Base-by-base conservation (phyloP, 2,888 invertebrate species). In the Drosophila multiciliata region DNA sequence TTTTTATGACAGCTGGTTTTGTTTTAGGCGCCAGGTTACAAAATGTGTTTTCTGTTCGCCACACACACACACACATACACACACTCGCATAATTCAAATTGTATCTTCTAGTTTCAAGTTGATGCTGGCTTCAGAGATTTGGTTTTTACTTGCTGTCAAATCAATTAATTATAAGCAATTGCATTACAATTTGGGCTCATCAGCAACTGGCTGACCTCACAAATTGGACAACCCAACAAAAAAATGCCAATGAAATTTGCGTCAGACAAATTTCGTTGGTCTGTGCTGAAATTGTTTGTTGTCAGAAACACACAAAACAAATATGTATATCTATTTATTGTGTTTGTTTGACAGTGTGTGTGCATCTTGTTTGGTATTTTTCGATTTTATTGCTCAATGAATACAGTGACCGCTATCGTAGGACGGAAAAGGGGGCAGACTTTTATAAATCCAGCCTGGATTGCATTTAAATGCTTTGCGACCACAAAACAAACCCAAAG, bases 311-410 rank as follows among this genome's bases (percentile, higher is more conserved):
- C 42, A 53, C 50, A 73, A 66, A 63, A 66, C 9, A 62, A 32
- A 53, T 57, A 49, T 40, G 64, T 35, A 29, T 55, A 11, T 35
- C 17, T 55, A 45, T 50, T 32, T 53, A 5, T 57, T 38, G 54
- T 55, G 33, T 55, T 26, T 40, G 12, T 33, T 9, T 38, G 36
- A 49, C n/a, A 60, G 55, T 63, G 58, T 66, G 58, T 66, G 45
- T 66, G 66, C 29, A 61, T 53, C 35, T 69, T 38, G 53, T 69
- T 55, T 48, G 73, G 61, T 67, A 78, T 88, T 78, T 87, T 78
- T 75, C 73, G 83, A 86, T 85, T 89, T 89, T 83, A 90, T 88
- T 86, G 87, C 82, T 69, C 79, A 81, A 75, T 78, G 86, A 83
- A 78, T 76, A 60, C 57, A 55, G 33, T 52, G 20, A 52, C 45